A percentile compares a stretch with the other conserved stretches of the same genome.
These are phyloP conservation scores for Tenodera sinensis DNA, from an alignment of 2,888 invertebrate genomes.

Conservation along the genomic window DNA sequence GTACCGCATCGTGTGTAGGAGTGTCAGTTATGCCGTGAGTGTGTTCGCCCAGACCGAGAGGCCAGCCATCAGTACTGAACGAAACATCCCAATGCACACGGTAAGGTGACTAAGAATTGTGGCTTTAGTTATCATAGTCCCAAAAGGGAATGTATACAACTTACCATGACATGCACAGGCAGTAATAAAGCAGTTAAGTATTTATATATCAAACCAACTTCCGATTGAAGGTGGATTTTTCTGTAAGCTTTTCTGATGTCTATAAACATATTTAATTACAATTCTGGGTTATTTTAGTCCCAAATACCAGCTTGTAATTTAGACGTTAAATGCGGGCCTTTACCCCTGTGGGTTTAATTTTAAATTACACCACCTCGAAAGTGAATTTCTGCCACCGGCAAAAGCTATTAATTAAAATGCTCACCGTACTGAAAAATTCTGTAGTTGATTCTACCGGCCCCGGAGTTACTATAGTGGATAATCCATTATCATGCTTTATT, in stretches of 20 bases:
- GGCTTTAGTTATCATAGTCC: no score
- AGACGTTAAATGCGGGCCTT: background rate
- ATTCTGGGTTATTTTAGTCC: background rate
- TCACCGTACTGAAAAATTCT: background rate
- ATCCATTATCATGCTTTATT: background rate
- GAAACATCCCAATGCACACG: no score
- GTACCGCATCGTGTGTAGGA: no score
- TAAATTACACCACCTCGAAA: background rate
- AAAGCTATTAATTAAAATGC: background rate
- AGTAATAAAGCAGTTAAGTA: no score
- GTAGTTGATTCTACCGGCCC: background rate
- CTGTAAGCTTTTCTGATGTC: background rate
- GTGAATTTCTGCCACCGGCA: background rate
- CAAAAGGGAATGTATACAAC: no score
- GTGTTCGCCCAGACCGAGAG: no score
- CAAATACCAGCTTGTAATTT: background rate
- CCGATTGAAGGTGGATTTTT: background rate
- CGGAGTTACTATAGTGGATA: background rate
- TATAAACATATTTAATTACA: background rate
- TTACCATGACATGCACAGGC: no score
- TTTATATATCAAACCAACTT: background rate
- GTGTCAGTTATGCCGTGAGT: no score
- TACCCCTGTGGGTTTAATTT: background rate
- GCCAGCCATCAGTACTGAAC: no score
- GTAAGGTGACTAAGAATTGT: no score